phyloP scores from a whole-genome alignment of 2,888 invertebrate genomes.

The Corbicula japonica region DNA sequence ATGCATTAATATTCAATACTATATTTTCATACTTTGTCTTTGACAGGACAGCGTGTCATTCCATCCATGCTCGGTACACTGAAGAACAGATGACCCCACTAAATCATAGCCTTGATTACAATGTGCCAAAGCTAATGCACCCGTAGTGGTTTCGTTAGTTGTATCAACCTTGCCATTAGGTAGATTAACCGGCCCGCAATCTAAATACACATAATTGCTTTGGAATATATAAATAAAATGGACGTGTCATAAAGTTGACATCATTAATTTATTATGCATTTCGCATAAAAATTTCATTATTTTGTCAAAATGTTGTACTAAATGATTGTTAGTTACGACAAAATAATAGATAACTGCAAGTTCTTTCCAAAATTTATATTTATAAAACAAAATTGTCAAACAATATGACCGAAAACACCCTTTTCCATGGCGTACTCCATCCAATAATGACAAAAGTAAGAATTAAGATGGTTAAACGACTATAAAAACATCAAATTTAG shows the following conservation, averaged over 20 bases:
- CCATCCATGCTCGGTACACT: constrained; percentile 20
- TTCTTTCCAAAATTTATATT: too few species aligned
- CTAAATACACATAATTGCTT: not conserved
- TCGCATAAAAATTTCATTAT: too few species aligned
- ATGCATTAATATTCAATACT: too few species aligned
- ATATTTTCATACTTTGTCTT: constrained; percentile 29
- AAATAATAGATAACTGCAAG: too few species aligned
- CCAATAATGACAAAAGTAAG: not conserved
- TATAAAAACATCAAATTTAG: not conserved
- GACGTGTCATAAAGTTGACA: too few species aligned
- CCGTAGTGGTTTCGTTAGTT: constrained; percentile 27
- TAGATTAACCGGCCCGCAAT: constrained; percentile 28
- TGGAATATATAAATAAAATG: not conserved
- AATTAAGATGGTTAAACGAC: not conserved
- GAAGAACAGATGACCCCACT: constrained; percentile 5
- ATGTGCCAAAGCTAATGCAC: not conserved
- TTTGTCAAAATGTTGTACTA: too few species aligned
- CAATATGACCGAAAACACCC: too few species aligned
- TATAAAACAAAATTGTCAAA: too few species aligned
- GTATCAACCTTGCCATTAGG: constrained; percentile 3
- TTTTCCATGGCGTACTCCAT: too few species aligned
- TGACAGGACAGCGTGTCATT: constrained; percentile 13
- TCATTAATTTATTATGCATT: too few species aligned
- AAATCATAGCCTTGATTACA: constrained; percentile 37
- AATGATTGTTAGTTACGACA: too few species aligned